Conservation (phyloP, 1,140 invertebrate genomes). For the Melipona quadrifasciata region DNA sequence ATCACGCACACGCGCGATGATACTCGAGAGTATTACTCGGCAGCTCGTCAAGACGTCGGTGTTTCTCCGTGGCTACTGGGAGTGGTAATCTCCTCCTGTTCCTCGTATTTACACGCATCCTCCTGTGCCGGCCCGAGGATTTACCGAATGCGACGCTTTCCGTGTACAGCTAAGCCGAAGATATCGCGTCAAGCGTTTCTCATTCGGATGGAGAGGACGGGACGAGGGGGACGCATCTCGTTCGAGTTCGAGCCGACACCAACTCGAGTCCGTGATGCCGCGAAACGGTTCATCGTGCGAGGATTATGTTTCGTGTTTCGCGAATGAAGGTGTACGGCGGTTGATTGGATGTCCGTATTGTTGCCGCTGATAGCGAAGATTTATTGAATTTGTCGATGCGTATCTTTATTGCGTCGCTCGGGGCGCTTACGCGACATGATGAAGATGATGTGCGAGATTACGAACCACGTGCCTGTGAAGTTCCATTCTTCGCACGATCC, state of each 20-base stretch:
- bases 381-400: neutral
- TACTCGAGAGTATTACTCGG: constrained; percentile 49
- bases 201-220: neutral
- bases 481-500: neutral
- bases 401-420: neutral
- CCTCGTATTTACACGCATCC: constrained; percentile 59
- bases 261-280: no score
- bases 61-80: constrained; percentile 19
- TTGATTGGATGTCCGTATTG: neutral
- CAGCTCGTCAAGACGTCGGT: constrained; percentile 43
- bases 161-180: constrained; percentile 12
- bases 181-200: constrained; percentile 28
- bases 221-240: neutral
- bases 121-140: constrained; percentile 34
- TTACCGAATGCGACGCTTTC: constrained; percentile 40
- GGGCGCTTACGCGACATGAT: neutral
- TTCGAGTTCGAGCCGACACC: neutral
- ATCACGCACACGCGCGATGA: neutral
- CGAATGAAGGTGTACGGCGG: neutral
- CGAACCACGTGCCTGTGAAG: no score
- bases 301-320: neutral
- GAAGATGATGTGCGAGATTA: neutral
- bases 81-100: constrained; percentile 47
- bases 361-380: neutral
- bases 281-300: neutral